phyloP scores from a whole-genome alignment of 2,888 invertebrate species.

The Scaptomyza caliginosa region DNA sequence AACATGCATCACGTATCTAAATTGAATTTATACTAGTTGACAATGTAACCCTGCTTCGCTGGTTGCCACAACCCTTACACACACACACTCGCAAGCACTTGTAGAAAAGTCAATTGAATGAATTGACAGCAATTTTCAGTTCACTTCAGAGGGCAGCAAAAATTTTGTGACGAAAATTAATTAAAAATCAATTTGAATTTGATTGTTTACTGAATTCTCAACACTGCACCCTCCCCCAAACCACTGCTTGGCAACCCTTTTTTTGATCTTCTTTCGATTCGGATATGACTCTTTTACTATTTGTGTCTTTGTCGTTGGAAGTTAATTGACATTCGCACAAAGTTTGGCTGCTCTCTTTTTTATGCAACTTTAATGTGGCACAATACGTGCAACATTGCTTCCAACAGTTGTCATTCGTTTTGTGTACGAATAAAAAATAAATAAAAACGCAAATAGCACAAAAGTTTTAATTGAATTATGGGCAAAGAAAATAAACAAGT shows the following conservation, averaged over 20 bases:
- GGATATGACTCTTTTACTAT: constrained; percentile 25
- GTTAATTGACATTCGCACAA: constrained; percentile 71
- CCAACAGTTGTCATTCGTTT: constrained; percentile 18
- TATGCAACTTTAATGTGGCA: background rate
- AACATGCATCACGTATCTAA: constrained; percentile 60
- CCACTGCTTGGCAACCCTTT: background rate
- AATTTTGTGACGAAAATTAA: constrained; percentile 75
- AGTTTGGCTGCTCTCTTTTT: constrained; percentile 35
- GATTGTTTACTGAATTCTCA: constrained; percentile 61
- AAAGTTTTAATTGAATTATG: constrained; percentile 72
- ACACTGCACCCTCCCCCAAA: too few relatives aligned
- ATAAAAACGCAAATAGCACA: too few relatives aligned
- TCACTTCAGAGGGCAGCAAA: constrained; percentile 56
- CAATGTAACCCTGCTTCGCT: constrained; percentile 36
- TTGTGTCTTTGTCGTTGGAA: constrained; percentile 51
- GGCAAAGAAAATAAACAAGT: constrained; percentile 40
- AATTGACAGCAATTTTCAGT: constrained; percentile 47
- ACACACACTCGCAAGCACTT: background rate
- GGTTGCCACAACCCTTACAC: background rate
- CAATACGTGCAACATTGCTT: constrained; percentile 21
- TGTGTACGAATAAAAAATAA: constrained; percentile 35
- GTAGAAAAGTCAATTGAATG: constrained; percentile 28
- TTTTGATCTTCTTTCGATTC: too few relatives aligned
- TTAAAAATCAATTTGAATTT: constrained; percentile 79
- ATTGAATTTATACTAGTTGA: constrained; percentile 78